These are phyloP conservation scores for Anoplolepis gracilipes DNA, from an alignment of 1,140 invertebrate species.

Conservation along the genomic window DNA sequence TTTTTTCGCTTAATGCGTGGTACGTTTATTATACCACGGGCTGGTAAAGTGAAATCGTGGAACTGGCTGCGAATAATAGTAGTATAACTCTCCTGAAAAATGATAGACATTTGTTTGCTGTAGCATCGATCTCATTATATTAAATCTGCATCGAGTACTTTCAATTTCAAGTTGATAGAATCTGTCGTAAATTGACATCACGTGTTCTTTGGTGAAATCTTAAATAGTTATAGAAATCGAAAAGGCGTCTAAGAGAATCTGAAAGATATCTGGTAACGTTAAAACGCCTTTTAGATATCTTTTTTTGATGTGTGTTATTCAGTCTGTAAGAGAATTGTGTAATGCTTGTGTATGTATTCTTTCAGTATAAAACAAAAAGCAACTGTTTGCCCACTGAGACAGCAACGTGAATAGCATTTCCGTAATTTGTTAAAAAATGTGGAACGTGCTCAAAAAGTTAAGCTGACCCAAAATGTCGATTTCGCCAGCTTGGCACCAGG, in stretches of 20 bases:
- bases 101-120: constrained; percentile 71
- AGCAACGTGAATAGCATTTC: background rate
- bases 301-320: background rate
- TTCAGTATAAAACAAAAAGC: background rate
- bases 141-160: constrained; percentile 19
- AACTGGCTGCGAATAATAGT: constrained; percentile 86
- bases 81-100: constrained; percentile 79
- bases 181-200: constrained; percentile 24
- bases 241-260: background rate
- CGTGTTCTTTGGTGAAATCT: constrained; percentile 21
- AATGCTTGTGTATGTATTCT: background rate
- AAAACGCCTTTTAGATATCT: constrained; percentile 8
- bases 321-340: background rate
- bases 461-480: constrained; percentile 8
- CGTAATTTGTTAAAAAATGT: constrained; percentile 31
- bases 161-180: constrained; percentile 8
- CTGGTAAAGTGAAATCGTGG: constrained; percentile 85
- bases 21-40: constrained; percentile 85
- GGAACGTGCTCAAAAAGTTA: constrained; percentile 30
- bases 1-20: constrained; percentile 77
- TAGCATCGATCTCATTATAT: constrained; percentile 39
- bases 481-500: constrained; percentile 44
- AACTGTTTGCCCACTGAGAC: background rate
- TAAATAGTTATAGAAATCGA: background rate
- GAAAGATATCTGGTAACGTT: background rate